A percentile compares a stretch with the other conserved stretches of the same genome.
Evolutionary conservation across 2,113 vertebrate genomes (phyloP).

Genomic region (Gulo gulo): DNA sequence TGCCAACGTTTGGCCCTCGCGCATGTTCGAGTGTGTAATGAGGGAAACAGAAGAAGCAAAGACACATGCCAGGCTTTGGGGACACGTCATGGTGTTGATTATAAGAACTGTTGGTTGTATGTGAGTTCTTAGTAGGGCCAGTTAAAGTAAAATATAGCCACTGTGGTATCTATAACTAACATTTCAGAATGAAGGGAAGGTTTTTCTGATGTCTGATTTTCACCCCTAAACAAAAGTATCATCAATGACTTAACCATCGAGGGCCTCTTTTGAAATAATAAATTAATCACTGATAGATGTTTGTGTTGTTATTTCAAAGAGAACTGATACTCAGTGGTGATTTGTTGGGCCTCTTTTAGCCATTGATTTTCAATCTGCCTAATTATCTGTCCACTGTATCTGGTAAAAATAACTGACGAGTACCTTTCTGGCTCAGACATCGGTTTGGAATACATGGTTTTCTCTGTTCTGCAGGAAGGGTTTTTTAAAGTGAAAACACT

Average conservation of each 20-base stretch:
- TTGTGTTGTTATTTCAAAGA: background rate
- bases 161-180: background rate
- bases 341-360: background rate
- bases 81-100: background rate
- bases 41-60: background rate
- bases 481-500: constrained; percentile 37
- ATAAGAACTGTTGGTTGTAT: background rate
- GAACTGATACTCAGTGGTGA: background rate
- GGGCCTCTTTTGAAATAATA: background rate
- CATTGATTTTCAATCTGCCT: background rate
- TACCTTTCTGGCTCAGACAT: constrained; percentile 32
- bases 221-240: background rate
- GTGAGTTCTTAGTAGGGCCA: background rate
- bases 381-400: background rate
- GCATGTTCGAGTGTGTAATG: background rate
- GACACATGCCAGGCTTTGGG: background rate
- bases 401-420: background rate
- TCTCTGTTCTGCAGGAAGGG: constrained; percentile 63
- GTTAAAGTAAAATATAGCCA: background rate
- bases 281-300: background rate
- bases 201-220: background rate
- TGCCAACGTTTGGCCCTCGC: background rate
- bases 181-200: background rate
- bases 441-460: constrained; percentile 69
- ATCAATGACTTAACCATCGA: background rate